Evolutionary conservation across 2,888 invertebrate genomes (phyloP).

Genomic region (Lasioglossum zephyrum): DNA sequence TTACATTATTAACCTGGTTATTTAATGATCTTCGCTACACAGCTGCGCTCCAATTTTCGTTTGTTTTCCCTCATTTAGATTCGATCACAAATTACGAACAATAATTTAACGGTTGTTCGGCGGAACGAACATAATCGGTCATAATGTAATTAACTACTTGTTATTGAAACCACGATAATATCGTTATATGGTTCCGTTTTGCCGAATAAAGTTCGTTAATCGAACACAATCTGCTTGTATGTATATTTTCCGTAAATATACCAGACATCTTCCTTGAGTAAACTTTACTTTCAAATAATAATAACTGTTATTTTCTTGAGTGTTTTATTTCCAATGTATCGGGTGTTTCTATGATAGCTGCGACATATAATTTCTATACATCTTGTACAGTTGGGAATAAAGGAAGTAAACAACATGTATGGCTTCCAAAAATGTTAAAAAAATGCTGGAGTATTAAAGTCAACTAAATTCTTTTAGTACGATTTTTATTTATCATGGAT

Average conservation of each 20-base stretch:
- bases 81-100: constrained; percentile 8
- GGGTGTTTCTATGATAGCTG: too few species aligned
- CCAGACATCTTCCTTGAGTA: not conserved
- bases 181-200: not conserved
- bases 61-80: constrained; percentile 11
- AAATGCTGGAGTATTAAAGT: too few species aligned
- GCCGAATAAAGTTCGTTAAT: not conserved
- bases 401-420: too few species aligned
- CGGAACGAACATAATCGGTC: not conserved
- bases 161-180: not conserved
- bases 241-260: not conserved
- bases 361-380: too few species aligned
- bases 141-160: constrained; percentile 10
- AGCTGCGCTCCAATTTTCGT: constrained; percentile 7
- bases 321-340: too few species aligned
- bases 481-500: too few species aligned
- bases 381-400: too few species aligned
- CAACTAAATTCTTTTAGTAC: too few species aligned
- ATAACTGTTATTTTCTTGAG: not conserved
- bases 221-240: not conserved
- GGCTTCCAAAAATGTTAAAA: too few species aligned
- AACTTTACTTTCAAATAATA: not conserved
- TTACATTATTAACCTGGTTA: constrained; percentile 34
- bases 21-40: constrained; percentile 14
- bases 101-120: not conserved